These are phyloP conservation scores for Diarsia dahlii DNA, from an alignment of 2,888 invertebrate species.

Conservation along the genomic window DNA sequence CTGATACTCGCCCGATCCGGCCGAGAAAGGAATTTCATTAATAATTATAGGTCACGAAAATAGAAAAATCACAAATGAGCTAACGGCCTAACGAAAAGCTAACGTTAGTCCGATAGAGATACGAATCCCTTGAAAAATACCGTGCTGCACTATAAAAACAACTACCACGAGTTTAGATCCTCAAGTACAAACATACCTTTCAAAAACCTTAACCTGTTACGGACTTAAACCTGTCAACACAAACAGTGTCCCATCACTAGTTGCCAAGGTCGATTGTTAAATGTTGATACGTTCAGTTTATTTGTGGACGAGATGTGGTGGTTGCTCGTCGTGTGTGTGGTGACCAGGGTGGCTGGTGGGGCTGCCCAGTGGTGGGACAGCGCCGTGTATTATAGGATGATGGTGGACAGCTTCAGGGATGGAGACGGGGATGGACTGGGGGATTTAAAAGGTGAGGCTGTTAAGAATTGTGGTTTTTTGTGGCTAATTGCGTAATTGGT, in stretches of 20 bases:
- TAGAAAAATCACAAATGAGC: background rate
- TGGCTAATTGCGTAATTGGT: background rate
- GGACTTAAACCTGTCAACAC: conserved; percentile 1
- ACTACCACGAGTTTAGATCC: background rate
- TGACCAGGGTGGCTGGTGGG: conserved; percentile 52
- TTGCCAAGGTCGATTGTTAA: conserved; percentile 36
- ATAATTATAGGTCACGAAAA: background rate
- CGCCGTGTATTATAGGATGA: conserved; percentile 95
- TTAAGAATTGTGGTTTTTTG: background rate
- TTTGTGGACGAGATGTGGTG: conserved; percentile 74
- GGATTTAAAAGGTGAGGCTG: conserved; percentile 92
- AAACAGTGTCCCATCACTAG: conserved; percentile 55
- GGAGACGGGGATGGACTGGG: conserved; percentile 96
- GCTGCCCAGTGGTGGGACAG: conserved; percentile 94
- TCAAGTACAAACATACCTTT: background rate
- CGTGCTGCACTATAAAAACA: background rate
- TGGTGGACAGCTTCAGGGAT: conserved; percentile 96
- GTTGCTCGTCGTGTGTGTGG: conserved; percentile 70
- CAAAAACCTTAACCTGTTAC: background rate
- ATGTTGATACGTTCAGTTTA: conserved; percentile 34
- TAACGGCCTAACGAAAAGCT: background rate
- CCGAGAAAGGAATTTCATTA: no score
- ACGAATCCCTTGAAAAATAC: background rate
- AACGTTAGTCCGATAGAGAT: background rate
- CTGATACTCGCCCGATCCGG: no score